Percentiles rank a stretch among this genome's conserved stretches.
Conservation (phyloP, 2,797 vertebrate genomes). For the Avahi laniger region DNA sequence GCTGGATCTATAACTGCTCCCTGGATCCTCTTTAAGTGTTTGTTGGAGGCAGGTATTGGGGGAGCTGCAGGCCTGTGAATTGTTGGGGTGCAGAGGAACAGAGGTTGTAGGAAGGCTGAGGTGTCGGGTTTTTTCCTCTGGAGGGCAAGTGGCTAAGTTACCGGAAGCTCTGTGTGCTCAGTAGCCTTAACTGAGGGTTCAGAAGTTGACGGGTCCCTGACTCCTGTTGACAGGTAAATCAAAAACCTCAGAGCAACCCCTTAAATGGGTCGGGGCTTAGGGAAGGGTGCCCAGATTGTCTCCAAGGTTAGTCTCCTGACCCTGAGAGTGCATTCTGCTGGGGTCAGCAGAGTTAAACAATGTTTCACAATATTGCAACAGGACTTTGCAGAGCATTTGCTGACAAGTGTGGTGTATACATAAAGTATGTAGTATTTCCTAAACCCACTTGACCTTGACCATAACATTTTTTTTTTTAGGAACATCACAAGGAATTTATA, state of each 20-base stretch:
- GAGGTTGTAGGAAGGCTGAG: background rate
- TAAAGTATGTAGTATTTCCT: background rate
- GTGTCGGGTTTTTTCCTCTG: background rate
- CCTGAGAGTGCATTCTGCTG: background rate
- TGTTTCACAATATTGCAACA: background rate
- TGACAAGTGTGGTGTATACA: background rate
- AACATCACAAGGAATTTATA: background rate
- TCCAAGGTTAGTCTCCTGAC: background rate
- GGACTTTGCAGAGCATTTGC: background rate
- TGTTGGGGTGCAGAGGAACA: background rate
- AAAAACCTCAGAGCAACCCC: background rate
- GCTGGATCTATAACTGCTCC: background rate
- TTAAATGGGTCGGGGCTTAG: background rate
- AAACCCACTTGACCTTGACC: slow-evolving; percentile 20
- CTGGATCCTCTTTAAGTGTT: background rate
- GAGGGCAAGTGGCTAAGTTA: background rate
- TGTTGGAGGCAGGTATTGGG: background rate
- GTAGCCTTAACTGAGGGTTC: background rate
- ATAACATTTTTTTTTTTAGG: background rate
- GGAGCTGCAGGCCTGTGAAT: background rate
- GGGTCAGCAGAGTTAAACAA: background rate
- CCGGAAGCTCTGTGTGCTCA: background rate
- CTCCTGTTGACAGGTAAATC: background rate
- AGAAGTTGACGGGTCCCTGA: background rate
- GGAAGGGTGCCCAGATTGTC: background rate